These are phyloP conservation scores for Dendrolimus punctatus DNA, from an alignment of 1,140 invertebrate genomes.

Conservation along the genomic window DNA sequence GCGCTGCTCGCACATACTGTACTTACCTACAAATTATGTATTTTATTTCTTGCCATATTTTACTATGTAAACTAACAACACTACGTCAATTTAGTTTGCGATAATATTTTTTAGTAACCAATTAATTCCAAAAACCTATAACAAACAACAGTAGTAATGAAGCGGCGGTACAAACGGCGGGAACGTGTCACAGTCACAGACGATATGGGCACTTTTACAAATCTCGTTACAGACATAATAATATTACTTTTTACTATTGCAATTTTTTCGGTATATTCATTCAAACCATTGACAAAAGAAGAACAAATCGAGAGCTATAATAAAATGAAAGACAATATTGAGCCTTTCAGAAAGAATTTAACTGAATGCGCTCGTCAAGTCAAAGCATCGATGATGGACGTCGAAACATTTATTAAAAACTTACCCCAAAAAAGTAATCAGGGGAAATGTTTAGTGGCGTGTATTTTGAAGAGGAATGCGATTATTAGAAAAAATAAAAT, in stretches of 20 bases:
- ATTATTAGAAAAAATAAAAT: conserved; percentile 60
- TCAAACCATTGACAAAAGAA: conserved; percentile 42
- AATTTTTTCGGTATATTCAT: conserved; percentile 31
- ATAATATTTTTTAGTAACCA: not conserved
- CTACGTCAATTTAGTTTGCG: not conserved
- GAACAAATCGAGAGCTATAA: conserved; percentile 45
- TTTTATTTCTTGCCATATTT: too few relatives aligned
- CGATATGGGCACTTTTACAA: conserved; percentile 16
- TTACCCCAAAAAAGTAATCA: conserved; percentile 47
- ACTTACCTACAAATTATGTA: too few relatives aligned
- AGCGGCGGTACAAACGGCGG: too few relatives aligned
- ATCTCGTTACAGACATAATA: conserved; percentile 14
- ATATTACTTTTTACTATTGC: conserved; percentile 19
- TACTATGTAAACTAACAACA: too few relatives aligned
- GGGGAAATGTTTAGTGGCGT: conserved; percentile 63
- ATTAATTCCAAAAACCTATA: too few relatives aligned
- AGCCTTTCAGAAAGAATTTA: conserved; percentile 56
- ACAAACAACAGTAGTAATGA: too few relatives aligned
- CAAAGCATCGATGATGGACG: conserved; percentile 48
- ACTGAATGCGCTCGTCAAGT: conserved; percentile 58
- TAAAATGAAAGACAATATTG: conserved; percentile 50
- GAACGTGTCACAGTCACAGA: not conserved
- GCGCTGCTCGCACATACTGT: too few relatives aligned
- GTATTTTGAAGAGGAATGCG: conserved; percentile 51
- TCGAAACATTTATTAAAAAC: conserved; percentile 56